Base-by-base conservation (phyloP, 2,797 vertebrate genomes). In the Pseudochaenichthys georgianus region DNA sequence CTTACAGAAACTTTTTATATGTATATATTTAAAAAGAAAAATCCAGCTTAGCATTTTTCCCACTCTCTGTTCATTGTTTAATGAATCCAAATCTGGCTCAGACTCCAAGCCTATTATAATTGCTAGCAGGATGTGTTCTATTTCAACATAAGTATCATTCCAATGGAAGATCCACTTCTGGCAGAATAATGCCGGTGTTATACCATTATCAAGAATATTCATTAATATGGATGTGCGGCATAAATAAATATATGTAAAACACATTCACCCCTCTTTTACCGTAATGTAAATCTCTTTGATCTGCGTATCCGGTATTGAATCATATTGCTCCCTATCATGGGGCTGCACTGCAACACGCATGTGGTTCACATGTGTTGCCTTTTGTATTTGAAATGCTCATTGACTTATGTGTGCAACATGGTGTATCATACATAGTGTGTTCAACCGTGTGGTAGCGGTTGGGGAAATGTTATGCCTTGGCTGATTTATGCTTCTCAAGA, bases 31-130 rank as follows among this genome's bases (percentile, higher is more conserved):
- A 58, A 69, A 84, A 68, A 34, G 23, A 23, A 63, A 59, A 72
- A 91, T 89, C 83, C 90, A 90, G 88, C 90, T 92, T 91, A 91
- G 92, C 89, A 90, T 94, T 94, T 93, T 34, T 92, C 89, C 45
- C 61, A 73, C 85, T 83, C 88, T 91, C 81, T 84, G 92, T 94
- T 95, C 93, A 95, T 94, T 95, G 93, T 94, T 94, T 95, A 95
- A 95, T 95, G 94, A 95, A 93, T 93, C 92, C 89, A 94, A 94
- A 95, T 94, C 93, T 95, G 93, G 92, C 91, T 93, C 91, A 88
- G 88, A 90, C 92, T 95, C 89, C 89, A 89, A 92, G 90, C 89
- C 86, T 93, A 92, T 95, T 94, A 92, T 95, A 95, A 94, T 95
- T 94, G 93, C 93, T 93, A 84, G 88, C 94, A 94, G 93, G 93